phyloP scores from a whole-genome alignment of 2,888 invertebrate species.

The Halocaridina rubra region DNA sequence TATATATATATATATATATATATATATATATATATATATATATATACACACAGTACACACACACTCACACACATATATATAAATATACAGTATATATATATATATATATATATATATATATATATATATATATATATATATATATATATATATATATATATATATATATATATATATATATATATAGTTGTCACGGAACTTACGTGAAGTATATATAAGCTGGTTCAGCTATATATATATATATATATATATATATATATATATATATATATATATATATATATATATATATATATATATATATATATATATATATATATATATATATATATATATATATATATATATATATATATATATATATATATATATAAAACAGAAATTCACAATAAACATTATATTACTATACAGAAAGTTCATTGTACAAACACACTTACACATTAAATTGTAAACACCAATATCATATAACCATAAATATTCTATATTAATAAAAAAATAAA shows the following conservation, averaged over 20 bases:
- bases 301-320: constrained; percentile 8
- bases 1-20: constrained; percentile 19
- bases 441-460: no score
- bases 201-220: neutral
- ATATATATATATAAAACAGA: constrained; percentile 8
- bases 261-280: constrained; percentile 8
- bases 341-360: constrained; percentile 5
- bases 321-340: constrained; percentile 8
- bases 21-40: constrained; percentile 15
- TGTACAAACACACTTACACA: no score
- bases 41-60: no score
- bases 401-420: no score
- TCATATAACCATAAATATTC: no score
- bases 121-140: neutral
- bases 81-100: no score
- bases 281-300: constrained; percentile 8
- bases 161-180: neutral
- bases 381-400: no score
- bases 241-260: constrained; percentile 3
- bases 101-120: constrained; percentile 19
- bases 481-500: no score
- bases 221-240: neutral
- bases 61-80: no score
- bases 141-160: neutral
- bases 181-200: neutral